A percentile compares a stretch with the other conserved stretches of the same genome.
Evolutionary conservation across 2,888 invertebrate species (phyloP).

Genomic region (Heliconius cydno): DNA sequence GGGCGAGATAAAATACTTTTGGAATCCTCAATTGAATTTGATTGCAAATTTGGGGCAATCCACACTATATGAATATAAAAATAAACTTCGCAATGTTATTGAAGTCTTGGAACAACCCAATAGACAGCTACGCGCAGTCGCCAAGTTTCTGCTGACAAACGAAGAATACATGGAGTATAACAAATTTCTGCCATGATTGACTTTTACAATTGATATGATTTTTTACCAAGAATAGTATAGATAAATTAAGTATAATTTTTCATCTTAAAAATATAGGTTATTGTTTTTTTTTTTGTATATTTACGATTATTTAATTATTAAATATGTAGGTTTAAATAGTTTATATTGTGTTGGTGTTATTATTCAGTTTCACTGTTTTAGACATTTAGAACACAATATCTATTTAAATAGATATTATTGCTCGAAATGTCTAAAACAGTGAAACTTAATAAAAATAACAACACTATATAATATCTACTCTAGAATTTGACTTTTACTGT

Average conservation of each 20-base stretch:
- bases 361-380: too few relatives aligned
- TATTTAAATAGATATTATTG: too few relatives aligned
- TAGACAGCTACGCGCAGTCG: background rate
- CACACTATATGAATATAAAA: conserved; percentile 55
- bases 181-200: background rate
- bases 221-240: background rate
- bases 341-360: too few relatives aligned
- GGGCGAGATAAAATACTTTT: conserved; percentile 72
- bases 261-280: background rate
- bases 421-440: too few relatives aligned
- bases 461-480: too few relatives aligned
- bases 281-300: too few relatives aligned
- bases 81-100: conserved; percentile 57
- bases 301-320: too few relatives aligned
- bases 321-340: too few relatives aligned
- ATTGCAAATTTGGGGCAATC: conserved; percentile 56
- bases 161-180: background rate
- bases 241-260: too few relatives aligned
- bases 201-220: background rate
- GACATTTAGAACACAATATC: too few relatives aligned
- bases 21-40: conserved; percentile 76
- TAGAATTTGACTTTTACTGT: too few relatives aligned
- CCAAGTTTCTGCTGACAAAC: background rate
- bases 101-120: conserved; percentile 53
- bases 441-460: too few relatives aligned